phyloP scores from a whole-genome alignment of 1,140 invertebrate species.

The Diachasmimorpha longicaudata region DNA sequence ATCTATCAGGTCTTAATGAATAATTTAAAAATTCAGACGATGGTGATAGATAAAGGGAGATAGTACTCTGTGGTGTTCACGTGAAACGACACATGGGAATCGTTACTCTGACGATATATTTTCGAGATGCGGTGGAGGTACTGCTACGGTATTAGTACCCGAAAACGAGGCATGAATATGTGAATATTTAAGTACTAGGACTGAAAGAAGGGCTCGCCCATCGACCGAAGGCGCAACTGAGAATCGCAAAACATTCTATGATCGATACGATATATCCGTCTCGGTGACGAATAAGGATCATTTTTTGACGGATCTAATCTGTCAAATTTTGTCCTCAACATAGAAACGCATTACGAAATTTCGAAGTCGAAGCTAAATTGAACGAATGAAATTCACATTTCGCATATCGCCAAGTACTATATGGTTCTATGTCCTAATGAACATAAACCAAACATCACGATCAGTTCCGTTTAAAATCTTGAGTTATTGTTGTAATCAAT shows the following conservation, averaged over 20 bases:
- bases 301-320: no score
- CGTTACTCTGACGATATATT: slow-evolving; percentile 18
- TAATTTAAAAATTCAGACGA: not conserved
- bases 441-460: no score
- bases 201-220: not conserved
- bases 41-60: not conserved
- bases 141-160: slow-evolving; percentile 18
- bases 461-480: no score
- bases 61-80: not conserved
- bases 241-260: no score
- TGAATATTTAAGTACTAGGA: slow-evolving; percentile 2
- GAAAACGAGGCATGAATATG: slow-evolving; percentile 20
- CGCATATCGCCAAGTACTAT: no score
- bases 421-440: no score
- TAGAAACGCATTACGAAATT: no score
- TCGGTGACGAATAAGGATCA: no score
- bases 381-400: not conserved
- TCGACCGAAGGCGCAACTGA: no score
- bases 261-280: no score
- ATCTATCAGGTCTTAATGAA: not conserved
- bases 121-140: slow-evolving; percentile 1
- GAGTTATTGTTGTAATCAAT: no score
- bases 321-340: no score
- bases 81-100: not conserved
- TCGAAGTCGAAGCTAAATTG: not conserved